Evolutionary conservation across 2,113 vertebrate genomes (phyloP), one percentile per base, ranked within the genome.

Genomic region (Recurvirostra avosetta): DNA sequence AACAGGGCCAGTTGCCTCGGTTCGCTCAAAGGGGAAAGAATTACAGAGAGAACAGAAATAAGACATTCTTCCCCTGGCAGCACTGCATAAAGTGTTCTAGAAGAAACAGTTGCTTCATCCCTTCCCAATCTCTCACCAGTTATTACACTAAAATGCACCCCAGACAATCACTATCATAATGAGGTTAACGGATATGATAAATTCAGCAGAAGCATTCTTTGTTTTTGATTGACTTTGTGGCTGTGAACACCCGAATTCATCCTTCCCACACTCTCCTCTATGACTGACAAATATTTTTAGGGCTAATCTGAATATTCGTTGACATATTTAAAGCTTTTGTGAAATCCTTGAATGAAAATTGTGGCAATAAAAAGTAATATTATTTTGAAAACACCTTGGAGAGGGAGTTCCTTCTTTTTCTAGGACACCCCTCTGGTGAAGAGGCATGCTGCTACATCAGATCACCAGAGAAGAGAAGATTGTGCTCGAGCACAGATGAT

Each of bases 91-190:
- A 96, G 75, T 47, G 85, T 96, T 96, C 71, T 92, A 92, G 92
- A 95, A 82, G 90, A 93, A 96, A 90, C n/a, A 95, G 90, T 94
- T 95, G 82, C 96, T 94, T 84, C 72, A 93, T 92, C 83, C 88
- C 67, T 81, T 96, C 90, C 92, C 86, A 92, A 72, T 93, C 94
- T 94, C 96, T 96, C 94, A 92, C 94, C 10, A 8, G 95, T 93
- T 96, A 96, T 96, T 96, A 96, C 85, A 88, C 63, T 96, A 84
- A 96, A 96, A 95, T 93, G 82, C 92, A 96, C 94, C 94, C 92
- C 83, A 96, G 96, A 97, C 94, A 95, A 96, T 88, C 95, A 86
- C 96, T 94, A 96, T 86, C 90, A 91, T 96, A 97, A 97, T 96
- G 96, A 97, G 92, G 95, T 95, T 97, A 97, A 96, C 72, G 3